A percentile compares a stretch with the other conserved stretches of the same genome.
These are phyloP conservation scores for Chamaetylas fuelleborni DNA, from an alignment of 2,113 vertebrate genomes.

Conservation along the genomic window DNA sequence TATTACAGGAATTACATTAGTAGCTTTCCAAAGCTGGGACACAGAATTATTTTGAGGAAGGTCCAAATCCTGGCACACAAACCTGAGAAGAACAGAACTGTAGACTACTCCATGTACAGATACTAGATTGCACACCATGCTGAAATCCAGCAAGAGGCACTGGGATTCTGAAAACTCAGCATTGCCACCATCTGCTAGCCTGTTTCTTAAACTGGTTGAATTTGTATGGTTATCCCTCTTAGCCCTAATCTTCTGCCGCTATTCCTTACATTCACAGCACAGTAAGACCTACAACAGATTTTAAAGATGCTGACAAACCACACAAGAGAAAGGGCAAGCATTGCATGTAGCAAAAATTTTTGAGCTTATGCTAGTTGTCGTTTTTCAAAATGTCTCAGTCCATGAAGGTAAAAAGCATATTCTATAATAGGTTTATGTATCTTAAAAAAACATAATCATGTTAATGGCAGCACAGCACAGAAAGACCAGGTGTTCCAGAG, in stretches of 20 bases:
- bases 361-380: background rate
- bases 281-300: background rate
- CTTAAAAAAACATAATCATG: background rate
- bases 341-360: background rate
- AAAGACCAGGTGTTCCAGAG: slow-evolving; percentile 12
- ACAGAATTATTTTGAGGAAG: background rate
- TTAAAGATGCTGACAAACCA: background rate
- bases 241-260: background rate
- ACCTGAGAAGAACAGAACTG: background rate
- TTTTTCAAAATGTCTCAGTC: background rate
- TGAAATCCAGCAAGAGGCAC: background rate
- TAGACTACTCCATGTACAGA: background rate
- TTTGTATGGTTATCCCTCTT: background rate
- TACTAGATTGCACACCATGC: background rate
- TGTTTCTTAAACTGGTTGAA: background rate
- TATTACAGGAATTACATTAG: background rate
- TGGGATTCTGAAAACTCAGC: background rate
- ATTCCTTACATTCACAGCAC: background rate
- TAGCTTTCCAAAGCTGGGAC: background rate
- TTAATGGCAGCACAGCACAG: background rate
- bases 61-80: background rate
- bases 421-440: background rate
- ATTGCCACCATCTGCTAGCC: background rate
- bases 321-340: background rate
- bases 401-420: background rate